Base-by-base conservation (phyloP, 2,113 vertebrate genomes). In the Clarias gariepinus region DNA sequence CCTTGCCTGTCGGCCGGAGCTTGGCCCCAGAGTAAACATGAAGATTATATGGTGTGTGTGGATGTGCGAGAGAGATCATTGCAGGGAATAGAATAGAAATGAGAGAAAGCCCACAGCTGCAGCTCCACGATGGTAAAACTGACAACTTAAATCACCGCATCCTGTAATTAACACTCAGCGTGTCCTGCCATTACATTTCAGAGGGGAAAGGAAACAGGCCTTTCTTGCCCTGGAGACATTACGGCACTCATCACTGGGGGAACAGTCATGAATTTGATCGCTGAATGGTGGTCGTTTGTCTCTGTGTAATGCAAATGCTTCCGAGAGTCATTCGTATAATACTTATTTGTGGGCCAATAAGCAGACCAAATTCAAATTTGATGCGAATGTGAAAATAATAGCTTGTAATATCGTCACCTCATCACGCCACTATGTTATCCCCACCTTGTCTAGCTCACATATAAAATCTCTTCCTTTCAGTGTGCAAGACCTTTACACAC, bases 81-180 rank as follows among this genome's bases (percentile, higher is more conserved):
- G 21, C n/a, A 2, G 79, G 73, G 78, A 76, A 33, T 68, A 81
- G 76, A 88, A 81, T 86, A 68, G 47, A 69, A 81, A 63, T 25
- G 60, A 85, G 74, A 28, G 28, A 76, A 74, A 61, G 57, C 57
- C 53, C 57, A 73, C 86, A 84, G 84, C 74, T 89, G 86, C 57
- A 52, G 74, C 78, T 76, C 84, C 85, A 33, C 1, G 52, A 84
- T 82, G 79, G 76, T 88, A 88, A 88, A 89, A 81, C 80, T 86
- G 89, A 86, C 81, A 88, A 84, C 88, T 85, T 89, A 89, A 89
- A 89, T 86, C 86, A 88, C 41, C 4, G 11, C 41, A 77, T 60
- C 60, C 86, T 30, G 55, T 89, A 88, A 89, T 89, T 86, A 89
- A 84, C 84, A 76, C 86, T 85, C 84, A 52, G 66, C 21, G 58